These are phyloP conservation scores for Zaprionus gabonicus DNA, from an alignment of 1,140 invertebrate genomes.

Conservation along the genomic window DNA sequence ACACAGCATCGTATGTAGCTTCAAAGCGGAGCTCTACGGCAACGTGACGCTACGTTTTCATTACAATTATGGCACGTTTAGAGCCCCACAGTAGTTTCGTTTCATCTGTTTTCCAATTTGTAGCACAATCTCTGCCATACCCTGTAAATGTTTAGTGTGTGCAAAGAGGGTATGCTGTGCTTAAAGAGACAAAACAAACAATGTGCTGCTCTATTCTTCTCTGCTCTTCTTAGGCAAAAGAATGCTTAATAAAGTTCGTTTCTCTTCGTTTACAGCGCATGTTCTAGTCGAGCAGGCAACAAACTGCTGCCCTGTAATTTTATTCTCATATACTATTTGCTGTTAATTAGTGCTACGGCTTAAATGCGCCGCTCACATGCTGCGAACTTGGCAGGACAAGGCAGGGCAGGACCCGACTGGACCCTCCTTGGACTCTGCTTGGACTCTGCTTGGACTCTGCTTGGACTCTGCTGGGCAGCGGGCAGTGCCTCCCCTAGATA, in stretches of 20 bases:
- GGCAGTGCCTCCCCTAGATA: conserved; percentile 39
- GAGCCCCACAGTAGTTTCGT: neutral
- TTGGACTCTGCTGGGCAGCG: neutral
- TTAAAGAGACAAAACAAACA: neutral
- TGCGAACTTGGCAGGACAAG: neutral
- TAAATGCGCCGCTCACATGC: neutral
- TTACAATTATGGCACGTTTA: conserved; percentile 34
- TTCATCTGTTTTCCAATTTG: conserved; percentile 28
- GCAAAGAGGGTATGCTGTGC: neutral
- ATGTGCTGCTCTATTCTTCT: no score
- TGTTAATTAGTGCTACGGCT: conserved; percentile 40
- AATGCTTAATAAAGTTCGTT: no score
- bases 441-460: neutral
- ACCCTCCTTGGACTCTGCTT: neutral
- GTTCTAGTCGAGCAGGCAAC: neutral
- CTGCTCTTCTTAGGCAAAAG: no score
- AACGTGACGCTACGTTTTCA: conserved; percentile 8
- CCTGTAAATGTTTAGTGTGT: neutral
- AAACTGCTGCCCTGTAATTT: neutral
- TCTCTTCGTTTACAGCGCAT: neutral
- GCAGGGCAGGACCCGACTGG: neutral
- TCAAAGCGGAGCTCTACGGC: neutral
- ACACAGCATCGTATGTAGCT: neutral
- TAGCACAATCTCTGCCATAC: neutral
- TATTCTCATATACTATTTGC: conserved; percentile 8